Evolutionary conservation across 2,797 vertebrate species (phyloP).

Genomic region (Odontamblyopus rebecca): DNA sequence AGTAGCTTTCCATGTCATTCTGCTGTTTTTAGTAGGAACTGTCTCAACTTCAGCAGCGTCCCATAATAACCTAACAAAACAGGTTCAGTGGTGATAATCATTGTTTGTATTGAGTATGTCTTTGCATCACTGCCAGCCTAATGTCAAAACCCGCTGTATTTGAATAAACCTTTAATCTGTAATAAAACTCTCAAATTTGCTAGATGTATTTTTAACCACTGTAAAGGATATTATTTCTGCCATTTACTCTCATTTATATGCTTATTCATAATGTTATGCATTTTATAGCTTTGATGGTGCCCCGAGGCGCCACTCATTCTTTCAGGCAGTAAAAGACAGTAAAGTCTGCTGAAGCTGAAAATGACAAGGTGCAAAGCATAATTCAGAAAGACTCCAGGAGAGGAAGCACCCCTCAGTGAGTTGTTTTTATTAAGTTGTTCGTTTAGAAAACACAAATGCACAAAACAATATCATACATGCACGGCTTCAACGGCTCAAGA

Average conservation of each 20-base stretch:
- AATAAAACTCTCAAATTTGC: slow-evolving; percentile 41
- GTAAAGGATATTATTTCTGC: slow-evolving; percentile 48
- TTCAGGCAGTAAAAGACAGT: slow-evolving; percentile 64
- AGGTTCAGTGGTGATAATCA: slow-evolving; percentile 4
- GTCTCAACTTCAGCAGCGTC: slow-evolving; percentile 37
- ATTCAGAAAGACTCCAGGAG: slow-evolving; percentile 35
- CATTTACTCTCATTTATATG: slow-evolving; percentile 63
- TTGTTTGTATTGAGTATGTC: slow-evolving; percentile 4
- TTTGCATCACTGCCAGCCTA: neutral
- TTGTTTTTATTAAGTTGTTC: slow-evolving; percentile 80
- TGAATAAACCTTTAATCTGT: slow-evolving; percentile 21
- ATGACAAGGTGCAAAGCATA: slow-evolving; percentile 55
- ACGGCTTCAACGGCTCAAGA: slow-evolving; percentile 82
- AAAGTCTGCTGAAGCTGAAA: slow-evolving; percentile 69
- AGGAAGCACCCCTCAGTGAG: slow-evolving; percentile 52
- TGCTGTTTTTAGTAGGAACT: slow-evolving; percentile 47
- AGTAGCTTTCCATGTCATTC: slow-evolving; percentile 62
- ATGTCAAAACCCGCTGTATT: slow-evolving; percentile 16
- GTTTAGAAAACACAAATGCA: slow-evolving; percentile 83
- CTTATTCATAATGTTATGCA: slow-evolving; percentile 61
- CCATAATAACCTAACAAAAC: slow-evolving; percentile 29
- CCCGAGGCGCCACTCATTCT: slow-evolving; percentile 52
- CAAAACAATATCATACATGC: slow-evolving; percentile 84
- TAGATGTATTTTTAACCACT: slow-evolving; percentile 36
- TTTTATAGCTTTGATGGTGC: slow-evolving; percentile 65